phyloP scores from a whole-genome alignment of 2,888 invertebrate species.

The Meliscaeva auricollis region DNA sequence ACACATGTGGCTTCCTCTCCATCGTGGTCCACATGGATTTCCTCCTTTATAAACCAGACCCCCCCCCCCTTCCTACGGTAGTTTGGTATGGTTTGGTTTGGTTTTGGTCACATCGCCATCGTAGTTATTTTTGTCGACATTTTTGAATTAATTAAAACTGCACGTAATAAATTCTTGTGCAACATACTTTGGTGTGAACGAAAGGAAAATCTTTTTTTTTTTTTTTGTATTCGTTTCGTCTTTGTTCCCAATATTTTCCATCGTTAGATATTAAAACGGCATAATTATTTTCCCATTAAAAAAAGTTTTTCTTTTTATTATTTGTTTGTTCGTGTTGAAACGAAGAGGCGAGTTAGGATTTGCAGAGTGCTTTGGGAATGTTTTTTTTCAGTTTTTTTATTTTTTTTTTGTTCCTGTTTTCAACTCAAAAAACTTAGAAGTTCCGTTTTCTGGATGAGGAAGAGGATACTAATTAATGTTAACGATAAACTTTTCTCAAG shows the following conservation, averaged over 20 bases:
- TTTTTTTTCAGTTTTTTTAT: background rate
- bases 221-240: too few relatives aligned
- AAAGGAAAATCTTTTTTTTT: background rate
- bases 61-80: background rate
- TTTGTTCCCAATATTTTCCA: background rate
- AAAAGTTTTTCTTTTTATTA: background rate
- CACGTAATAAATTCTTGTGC: slow-evolving; percentile 40
- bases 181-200: slow-evolving; percentile 32
- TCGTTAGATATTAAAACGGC: slow-evolving; percentile 48
- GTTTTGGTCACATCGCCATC: background rate
- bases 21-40: slow-evolving; percentile 45
- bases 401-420: background rate
- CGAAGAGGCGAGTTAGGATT: slow-evolving; percentile 18
- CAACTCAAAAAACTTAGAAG: slow-evolving; percentile 10
- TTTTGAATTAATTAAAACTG: slow-evolving; percentile 65
- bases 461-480: slow-evolving; percentile 69
- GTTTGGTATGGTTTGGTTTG: background rate
- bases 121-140: slow-evolving; percentile 24
- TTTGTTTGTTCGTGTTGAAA: background rate
- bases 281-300: slow-evolving; percentile 65
- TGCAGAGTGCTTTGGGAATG: background rate
- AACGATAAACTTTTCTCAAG: slow-evolving; percentile 63
- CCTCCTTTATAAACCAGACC: background rate
- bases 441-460: slow-evolving; percentile 25
- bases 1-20: slow-evolving; percentile 69